Evolutionary conservation across 2,797 vertebrate species (phyloP), one percentile per base, ranked within the genome.

Genomic region (Parambassis ranga): DNA sequence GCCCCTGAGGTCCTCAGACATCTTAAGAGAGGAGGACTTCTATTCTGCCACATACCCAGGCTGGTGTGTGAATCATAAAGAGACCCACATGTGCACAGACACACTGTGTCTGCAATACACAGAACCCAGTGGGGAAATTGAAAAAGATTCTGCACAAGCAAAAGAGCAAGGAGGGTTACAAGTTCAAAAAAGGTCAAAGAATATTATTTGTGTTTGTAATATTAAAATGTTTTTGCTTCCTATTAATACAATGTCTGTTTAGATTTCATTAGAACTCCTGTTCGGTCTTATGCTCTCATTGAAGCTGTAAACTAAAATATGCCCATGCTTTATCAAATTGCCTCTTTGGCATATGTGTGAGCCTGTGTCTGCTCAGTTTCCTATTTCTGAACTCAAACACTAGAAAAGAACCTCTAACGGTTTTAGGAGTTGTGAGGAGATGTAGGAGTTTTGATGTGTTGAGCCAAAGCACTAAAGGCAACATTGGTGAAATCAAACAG

Each of bases 1-100:
- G 77, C 80, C 83, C 83, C 81, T 48, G 71, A 87, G 85, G 82
- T 87, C 77, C 81, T 87, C 65, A 76, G 75, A 77, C 79, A 77
- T 81, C 83, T 81, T 78, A 80, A 82, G 75, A 85, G 71, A 77
- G 70, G 73, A 79, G 53, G 60, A 66, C 66, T 83, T 81, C 39
- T 32, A 71, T 71, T 83, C 70, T 13, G 39, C 78, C 74, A 78
- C 69, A 72, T 50, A 55, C 65, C 70, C 50, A 43, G 68, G 35
- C 38, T 61, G 43, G 52, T 64, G 58, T 71, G 71, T 81, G 78
- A 68, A 66, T 71, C 56, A 65, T 58, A 66, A 31, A 49, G 22
- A 61, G 41, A 46, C 13, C 60, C 33, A 65, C 35, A 49, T 43
- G 18, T 24, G 49, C 39, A n/a, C 26, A 14, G 27, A 28, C 31